Conservation (phyloP, 2,888 invertebrate genomes). For the Drosophila silvestris region DNA sequence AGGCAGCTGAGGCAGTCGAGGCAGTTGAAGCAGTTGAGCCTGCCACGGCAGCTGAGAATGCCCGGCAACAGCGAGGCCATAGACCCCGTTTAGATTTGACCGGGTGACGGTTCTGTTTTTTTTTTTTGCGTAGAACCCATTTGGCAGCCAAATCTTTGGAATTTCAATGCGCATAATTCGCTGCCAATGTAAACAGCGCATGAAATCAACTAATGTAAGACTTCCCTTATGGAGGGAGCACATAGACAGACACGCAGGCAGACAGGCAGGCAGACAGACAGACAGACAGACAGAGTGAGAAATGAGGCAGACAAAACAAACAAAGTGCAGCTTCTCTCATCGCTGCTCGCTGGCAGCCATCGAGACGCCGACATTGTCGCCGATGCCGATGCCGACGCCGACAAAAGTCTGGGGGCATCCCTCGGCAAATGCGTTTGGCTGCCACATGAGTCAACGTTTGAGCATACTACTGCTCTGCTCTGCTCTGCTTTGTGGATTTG, state of each 20-base stretch:
- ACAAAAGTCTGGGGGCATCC: slow-evolving; percentile 33
- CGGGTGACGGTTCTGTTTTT: background rate
- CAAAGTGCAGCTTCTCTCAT: slow-evolving; percentile 54
- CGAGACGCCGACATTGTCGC: slow-evolving; percentile 64
- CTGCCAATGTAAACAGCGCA: slow-evolving; percentile 80
- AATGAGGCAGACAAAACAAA: slow-evolving; percentile 78
- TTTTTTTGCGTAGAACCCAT: slow-evolving; percentile 8
- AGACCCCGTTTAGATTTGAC: slow-evolving; percentile 21
- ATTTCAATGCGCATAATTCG: slow-evolving; percentile 79
- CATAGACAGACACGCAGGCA: slow-evolving; percentile 22
- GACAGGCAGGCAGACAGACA: background rate
- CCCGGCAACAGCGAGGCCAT: slow-evolving; percentile 14
- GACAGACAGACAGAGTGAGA: slow-evolving; percentile 27
- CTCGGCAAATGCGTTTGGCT: slow-evolving; percentile 70
- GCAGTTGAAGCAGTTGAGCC: background rate
- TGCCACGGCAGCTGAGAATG: background rate
- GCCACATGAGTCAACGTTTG: slow-evolving; percentile 70
- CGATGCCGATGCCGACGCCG: slow-evolving; percentile 42
- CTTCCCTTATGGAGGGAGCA: slow-evolving; percentile 46
- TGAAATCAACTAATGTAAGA: slow-evolving; percentile 79
- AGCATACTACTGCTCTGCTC: background rate
- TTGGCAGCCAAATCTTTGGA: slow-evolving; percentile 68
- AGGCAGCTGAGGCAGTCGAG: slow-evolving; percentile 5
- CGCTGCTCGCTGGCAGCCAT: slow-evolving; percentile 54
- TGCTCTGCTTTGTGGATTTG: slow-evolving; percentile 30